Base-by-base conservation (phyloP, 2,888 invertebrate genomes). In the Agrilus cyanescens region DNA sequence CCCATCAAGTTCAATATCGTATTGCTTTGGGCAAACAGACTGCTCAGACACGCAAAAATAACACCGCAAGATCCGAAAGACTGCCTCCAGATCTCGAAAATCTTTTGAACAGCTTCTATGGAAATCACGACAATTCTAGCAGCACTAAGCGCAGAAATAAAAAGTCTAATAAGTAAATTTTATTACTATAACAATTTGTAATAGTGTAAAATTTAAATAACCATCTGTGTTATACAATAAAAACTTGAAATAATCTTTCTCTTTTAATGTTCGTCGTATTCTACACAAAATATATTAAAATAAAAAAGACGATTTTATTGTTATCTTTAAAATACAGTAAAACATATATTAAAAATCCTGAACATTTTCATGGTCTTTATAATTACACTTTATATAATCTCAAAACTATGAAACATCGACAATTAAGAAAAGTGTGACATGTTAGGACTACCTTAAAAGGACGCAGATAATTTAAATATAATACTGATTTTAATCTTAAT, bases 1-100 rank as follows among this genome's bases (percentile, higher is more conserved):
- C 86, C 47, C 93, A 94, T 71, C 81, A 84, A 66, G 90, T 94
- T 47, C 90, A 90, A 66, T 88, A 87, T 65, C 75, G 87, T 56
- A 85, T 88, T 61, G 83, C 86, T 53, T 75, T 85, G 50, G 85
- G 85, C 50, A 78, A 78, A 66, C 73, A 78, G 57, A 69, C 72
- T 43, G 52, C 69, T 18, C 59, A 48, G 38, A 37, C 43, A 6
- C 43, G 46, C n/a, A 45, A 50, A 38, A 43, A 44, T 40, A 52
- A 47, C 41, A 50, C 59, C 16, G 49, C 57, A 50, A 58, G 51
- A 54, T 79, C 79, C 46, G 78, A 79, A 50, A 76, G 78, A 57
- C 25, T 25, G 25, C 85, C 85, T 55, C 78, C 82, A 34, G 85
- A 86, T 61, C 71, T 87, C 50, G 86, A 87, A 61, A 85, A 86